phyloP scores from a whole-genome alignment of 1,140 invertebrate species.

The Anadara kagoshimensis region DNA sequence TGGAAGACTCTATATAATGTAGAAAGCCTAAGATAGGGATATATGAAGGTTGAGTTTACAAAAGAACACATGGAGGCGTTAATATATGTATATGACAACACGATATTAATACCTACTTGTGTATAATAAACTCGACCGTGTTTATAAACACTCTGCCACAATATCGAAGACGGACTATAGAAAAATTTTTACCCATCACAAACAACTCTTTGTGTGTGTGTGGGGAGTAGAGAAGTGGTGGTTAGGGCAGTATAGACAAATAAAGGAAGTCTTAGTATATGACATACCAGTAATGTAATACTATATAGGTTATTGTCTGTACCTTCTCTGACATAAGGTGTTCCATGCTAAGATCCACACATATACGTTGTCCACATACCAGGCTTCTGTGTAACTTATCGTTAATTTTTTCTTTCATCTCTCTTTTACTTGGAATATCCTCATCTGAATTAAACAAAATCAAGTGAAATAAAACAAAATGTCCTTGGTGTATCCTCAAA shows the following conservation, averaged over 20 bases:
- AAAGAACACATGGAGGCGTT: too few species aligned
- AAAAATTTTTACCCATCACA: too few species aligned
- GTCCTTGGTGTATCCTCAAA: neutral
- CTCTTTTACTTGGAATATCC: neutral
- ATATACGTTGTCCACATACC: neutral
- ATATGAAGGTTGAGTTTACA: too few species aligned
- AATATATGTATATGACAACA: too few species aligned
- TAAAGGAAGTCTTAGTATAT: neutral
- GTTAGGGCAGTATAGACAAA: neutral
- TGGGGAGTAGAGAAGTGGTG: too few species aligned
- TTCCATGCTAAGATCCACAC: neutral
- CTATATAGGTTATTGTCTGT: neutral
- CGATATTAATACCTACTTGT: too few species aligned
- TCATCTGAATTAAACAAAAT: neutral
- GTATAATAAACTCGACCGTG: too few species aligned
- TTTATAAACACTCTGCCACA: too few species aligned
- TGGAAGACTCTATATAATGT: too few species aligned
- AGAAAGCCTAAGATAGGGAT: too few species aligned
- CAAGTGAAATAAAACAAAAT: neutral
- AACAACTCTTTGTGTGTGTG: too few species aligned
- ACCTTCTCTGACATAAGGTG: neutral
- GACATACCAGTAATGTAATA: neutral
- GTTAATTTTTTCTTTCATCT: neutral
- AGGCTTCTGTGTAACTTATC: neutral
- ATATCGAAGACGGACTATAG: too few species aligned